Base-by-base conservation (phyloP, 2,888 invertebrate genomes). In the Axea sp. region DNA sequence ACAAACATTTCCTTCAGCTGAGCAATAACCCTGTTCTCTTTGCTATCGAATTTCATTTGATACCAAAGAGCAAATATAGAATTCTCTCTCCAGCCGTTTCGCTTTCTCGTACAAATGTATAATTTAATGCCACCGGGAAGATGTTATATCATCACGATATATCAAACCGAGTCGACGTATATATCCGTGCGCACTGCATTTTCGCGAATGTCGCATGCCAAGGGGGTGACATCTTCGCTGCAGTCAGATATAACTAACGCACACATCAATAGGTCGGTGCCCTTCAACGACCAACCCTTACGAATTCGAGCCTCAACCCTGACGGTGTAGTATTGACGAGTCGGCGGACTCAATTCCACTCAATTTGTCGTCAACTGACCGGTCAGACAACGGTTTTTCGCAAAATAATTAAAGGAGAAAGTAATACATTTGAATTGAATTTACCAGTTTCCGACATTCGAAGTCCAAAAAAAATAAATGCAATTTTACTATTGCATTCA, bases 191-290 rank as follows among this genome's bases (percentile, higher is more conserved):
- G 72, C 57, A 49, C 33, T 35, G 19, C 35, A 17, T 49, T 49
- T 41, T 57, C 37, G 41, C 28, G 53, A 60, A 24, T 60, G 64
- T 30, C 35, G 62, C 71, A 59, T 47, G 37, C 64, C 51, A 49
- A 49, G 35, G 62, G 71, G 71, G 33, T 59, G 64, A 65, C 72
- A 65, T 72, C 64, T 72, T 64, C 72, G 45, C 57, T 72, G 64
- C 72, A 64, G 72, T 65, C 31, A 43, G 43, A 72, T 72, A 64
- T 64, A 72, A 65, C 59, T 37, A 65, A 72, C 59, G 72, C 72
- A 73, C 59, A 47, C 60, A 65, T 65, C 72, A 33, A 73, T 73
- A 73, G 72, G 65, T 73, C 65, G 72, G 59, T 73, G 72, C 53
- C 72, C 72, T 60, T 65, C 57, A 39, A 49, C 55, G 64, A 37